Evolutionary conservation across 2,113 vertebrate species (phyloP), one percentile per base, ranked within the genome.

Genomic region (Nicator chloris): DNA sequence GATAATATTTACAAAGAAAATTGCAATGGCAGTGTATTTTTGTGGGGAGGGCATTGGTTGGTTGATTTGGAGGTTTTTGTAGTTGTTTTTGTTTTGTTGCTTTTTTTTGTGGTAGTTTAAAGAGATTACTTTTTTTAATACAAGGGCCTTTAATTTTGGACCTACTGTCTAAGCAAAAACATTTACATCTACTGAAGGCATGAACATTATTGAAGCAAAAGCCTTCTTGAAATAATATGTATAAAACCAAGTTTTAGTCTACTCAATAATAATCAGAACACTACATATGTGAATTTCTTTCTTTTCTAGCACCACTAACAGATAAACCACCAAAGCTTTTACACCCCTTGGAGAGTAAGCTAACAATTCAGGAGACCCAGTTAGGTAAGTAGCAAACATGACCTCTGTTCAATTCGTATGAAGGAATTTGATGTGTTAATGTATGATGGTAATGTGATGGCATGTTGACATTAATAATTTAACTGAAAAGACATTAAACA

Each of bases 251-350:
- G 5, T 50, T 45, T 64, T 95, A 47, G 77, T 91, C 27, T 77
- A 61, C 69, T 5, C 26, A 90, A 18, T 73, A 95, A 87, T 71
- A 86, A 89, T 77, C 68, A 92, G 44, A 83, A 81, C 92, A 93
- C 66, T 68, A 95, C 40, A 79, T 96, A 63, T 95, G 14, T 96
- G 35, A 89, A 65, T 97, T 97, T 94, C 93, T 97, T 95, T 96
- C 97, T 95, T 94, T 98, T 98, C 86, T 98, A 99, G 99, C 99
- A n/a, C 99, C 99, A 82, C 96, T 99, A 97, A 99, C 99, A 95
- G 99, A 99, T 98, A 99, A 99, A 96, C 99, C 99, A 95, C 99
- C 99, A 86, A 99, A 99, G 97, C 98, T 99, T 97, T 98, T 99
- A 70, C 98, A 98, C 77, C 99, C 99, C 24, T 95, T 98, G 81